phyloP scores from a whole-genome alignment of 2,888 invertebrate species.

The Papilio protenor region DNA sequence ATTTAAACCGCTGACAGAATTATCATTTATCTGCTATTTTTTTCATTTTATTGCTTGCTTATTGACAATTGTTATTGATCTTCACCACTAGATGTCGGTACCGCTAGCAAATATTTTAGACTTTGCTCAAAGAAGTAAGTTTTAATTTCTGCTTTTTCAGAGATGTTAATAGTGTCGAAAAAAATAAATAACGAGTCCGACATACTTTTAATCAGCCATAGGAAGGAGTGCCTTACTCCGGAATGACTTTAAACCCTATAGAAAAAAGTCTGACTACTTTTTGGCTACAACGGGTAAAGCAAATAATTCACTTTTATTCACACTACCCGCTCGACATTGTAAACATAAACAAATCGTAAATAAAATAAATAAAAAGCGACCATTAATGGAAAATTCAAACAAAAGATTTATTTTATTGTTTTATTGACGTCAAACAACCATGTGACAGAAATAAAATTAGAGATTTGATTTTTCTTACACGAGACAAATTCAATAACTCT shows the following conservation, averaged over 20 bases:
- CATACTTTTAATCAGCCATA: not conserved
- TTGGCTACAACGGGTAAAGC: too few species aligned
- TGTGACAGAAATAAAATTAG: conserved; percentile 1
- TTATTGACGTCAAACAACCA: conserved; percentile 16
- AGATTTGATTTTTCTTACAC: not conserved
- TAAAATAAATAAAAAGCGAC: not conserved
- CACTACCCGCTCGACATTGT: not conserved
- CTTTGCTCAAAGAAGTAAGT: too few species aligned
- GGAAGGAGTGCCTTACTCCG: too few species aligned
- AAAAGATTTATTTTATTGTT: conserved; percentile 10
- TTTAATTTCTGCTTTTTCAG: too few species aligned
- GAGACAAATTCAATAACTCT: not conserved
- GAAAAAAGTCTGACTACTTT: not conserved
- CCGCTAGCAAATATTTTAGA: too few species aligned
- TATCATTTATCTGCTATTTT: not conserved
- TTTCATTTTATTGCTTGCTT: not conserved
- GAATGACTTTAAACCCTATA: too few species aligned
- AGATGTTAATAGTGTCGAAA: too few species aligned
- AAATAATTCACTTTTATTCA: not conserved
- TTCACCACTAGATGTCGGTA: too few species aligned
- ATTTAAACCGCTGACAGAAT: not conserved
- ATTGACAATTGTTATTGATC: too few species aligned
- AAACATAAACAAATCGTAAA: conserved; percentile 9
- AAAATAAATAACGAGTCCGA: not conserved
- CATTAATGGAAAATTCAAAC: not conserved